Base-by-base conservation (phyloP, 2,797 vertebrate genomes). In the Microhierax caerulescens region DNA sequence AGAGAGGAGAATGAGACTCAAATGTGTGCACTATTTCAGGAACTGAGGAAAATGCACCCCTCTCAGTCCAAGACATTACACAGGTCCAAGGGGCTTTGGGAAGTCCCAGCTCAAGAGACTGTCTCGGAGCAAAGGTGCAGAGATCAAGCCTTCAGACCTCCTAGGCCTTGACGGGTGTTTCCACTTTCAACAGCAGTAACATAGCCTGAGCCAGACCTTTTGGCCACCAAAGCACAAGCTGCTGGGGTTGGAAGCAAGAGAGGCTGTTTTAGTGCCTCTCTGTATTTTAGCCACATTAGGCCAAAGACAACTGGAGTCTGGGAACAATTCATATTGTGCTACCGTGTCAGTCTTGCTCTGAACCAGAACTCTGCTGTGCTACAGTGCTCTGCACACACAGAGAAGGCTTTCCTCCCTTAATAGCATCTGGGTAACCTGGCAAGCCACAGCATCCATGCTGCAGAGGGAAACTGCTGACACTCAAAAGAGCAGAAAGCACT, bases 241-340 rank as follows among this genome's bases (percentile, higher is more conserved):
- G 48, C 60, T 70, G 34, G 17, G 9, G 11, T 2, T 76, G 24
- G 63, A 92, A 63, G 27, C 34, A n/a, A 65, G 10, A 48, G 27
- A 94, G 48, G 10, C 32, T 82, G 28, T 7, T 82, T 82, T 61
- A 85, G 64, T 34, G 45, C 20, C 37, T 73, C 41, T 89, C 80
- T 83, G 47, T 79, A 43, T 85, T 88, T 93, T 70, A 90, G 74
- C 57, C 43, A 48, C 34, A 11, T 74, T 57, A 90, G 60, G 76
- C 74, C 45, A 76, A 88, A 83, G 68, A 41, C 57, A 90, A 60
- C 53, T 85, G 48, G 53, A 74, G 17, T 43, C 13, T 45, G 72
- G 36, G 48, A 91, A 88, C 3, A 6, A 90, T 53, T 85, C 80
- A 34, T 22, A 77, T 48, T 84, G 45, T 86, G 61, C 48, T 81